Conservation (phyloP, 2,888 invertebrate species). For the Diaphora mendica region DNA sequence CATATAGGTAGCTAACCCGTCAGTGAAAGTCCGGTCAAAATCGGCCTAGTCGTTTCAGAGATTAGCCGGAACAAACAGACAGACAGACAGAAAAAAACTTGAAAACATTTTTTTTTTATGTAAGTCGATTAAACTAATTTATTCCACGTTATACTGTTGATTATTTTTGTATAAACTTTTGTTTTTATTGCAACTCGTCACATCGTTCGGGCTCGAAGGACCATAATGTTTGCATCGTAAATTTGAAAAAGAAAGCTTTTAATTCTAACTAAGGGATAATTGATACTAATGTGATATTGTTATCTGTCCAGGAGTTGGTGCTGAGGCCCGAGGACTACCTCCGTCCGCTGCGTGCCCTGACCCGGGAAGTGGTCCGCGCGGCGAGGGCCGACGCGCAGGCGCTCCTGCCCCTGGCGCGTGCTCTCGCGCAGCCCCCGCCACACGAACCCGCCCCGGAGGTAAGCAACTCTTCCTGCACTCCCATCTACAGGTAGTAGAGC, state of each 20-base stretch:
- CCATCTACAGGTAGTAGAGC: background rate
- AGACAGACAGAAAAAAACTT: too few relatives aligned
- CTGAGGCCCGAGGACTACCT: slow-evolving; percentile 96
- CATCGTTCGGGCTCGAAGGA: background rate
- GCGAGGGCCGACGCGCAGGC: slow-evolving; percentile 90
- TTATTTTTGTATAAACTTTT: too few relatives aligned
- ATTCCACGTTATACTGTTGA: too few relatives aligned
- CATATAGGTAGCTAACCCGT: too few relatives aligned
- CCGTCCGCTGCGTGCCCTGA: slow-evolving; percentile 93
- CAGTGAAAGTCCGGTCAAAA: too few relatives aligned
- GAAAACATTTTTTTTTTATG: too few relatives aligned
- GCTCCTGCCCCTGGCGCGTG: slow-evolving; percentile 92
- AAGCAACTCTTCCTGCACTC: background rate
- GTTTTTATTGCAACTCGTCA: too few relatives aligned
- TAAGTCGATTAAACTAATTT: too few relatives aligned
- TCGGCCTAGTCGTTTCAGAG: too few relatives aligned
- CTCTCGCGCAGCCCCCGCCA: slow-evolving; percentile 88
- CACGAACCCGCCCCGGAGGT: slow-evolving; percentile 86
- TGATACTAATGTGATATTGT: too few relatives aligned
- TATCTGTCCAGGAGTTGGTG: slow-evolving; percentile 89
- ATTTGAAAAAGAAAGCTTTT: background rate
- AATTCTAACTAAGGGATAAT: too few relatives aligned
- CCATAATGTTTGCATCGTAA: background rate
- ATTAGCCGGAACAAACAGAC: too few relatives aligned
- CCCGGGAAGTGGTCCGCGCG: slow-evolving; percentile 96